Conservation (phyloP, 1,140 invertebrate genomes). For the Drosophila neocordata region DNA sequence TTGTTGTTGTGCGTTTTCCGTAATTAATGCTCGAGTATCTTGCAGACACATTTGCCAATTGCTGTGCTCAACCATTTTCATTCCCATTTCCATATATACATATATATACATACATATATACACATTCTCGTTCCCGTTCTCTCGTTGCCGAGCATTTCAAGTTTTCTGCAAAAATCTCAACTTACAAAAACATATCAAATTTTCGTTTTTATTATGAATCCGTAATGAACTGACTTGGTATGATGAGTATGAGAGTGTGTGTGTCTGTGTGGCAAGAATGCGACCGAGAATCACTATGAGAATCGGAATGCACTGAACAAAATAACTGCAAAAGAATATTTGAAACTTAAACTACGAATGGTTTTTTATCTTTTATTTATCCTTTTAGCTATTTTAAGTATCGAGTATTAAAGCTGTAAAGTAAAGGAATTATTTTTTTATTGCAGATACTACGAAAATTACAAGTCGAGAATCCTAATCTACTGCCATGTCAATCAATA, state of each 20-base stretch:
- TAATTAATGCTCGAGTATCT: conserved; percentile 71
- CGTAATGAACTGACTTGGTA: conserved; percentile 59
- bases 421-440: too few species aligned
- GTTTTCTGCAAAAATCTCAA: conserved; percentile 68
- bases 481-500: too few species aligned
- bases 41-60: conserved; percentile 67
- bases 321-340: not conserved
- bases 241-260: conserved; percentile 25
- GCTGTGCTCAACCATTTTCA: conserved; percentile 28
- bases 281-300: conserved; percentile 11
- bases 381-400: too few species aligned
- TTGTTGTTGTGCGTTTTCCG: conserved; percentile 30
- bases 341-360: too few species aligned
- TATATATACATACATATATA: not conserved
- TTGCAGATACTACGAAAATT: too few species aligned
- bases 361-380: too few species aligned
- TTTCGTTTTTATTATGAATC: conserved; percentile 77
- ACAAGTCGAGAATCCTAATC: too few species aligned
- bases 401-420: too few species aligned
- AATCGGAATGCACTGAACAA: not conserved
- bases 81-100: conserved; percentile 1
- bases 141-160: conserved; percentile 26
- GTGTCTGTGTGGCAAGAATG: conserved; percentile 14
- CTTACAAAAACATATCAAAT: conserved; percentile 79
- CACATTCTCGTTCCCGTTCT: conserved; percentile 34